phyloP scores from a whole-genome alignment of 2,113 vertebrate species.

The Platysteira castanea region DNA sequence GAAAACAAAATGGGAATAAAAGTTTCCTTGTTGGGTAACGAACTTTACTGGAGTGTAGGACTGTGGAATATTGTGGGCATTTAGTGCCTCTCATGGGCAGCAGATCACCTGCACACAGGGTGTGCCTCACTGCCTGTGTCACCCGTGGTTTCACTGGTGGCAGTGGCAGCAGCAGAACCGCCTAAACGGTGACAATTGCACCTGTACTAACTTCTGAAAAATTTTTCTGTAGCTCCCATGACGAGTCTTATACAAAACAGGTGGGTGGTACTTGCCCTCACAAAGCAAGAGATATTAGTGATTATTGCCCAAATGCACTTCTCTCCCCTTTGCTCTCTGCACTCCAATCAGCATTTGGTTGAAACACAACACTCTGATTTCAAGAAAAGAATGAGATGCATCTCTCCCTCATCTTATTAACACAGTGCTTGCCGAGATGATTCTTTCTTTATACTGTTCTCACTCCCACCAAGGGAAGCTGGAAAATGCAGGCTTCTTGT shows the following conservation, averaged over 20 bases:
- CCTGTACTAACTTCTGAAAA: not conserved
- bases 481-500: not conserved
- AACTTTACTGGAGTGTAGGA: not conserved
- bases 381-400: not conserved
- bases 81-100: not conserved
- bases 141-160: not conserved
- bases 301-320: not conserved
- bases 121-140: not conserved
- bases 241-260: not conserved
- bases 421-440: not conserved
- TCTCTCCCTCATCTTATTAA: not conserved
- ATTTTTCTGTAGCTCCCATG: slow-evolving; percentile 40
- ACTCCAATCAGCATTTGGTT: not conserved
- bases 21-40: not conserved
- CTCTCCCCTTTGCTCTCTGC: not conserved
- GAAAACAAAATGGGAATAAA: not conserved
- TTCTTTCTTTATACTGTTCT: slow-evolving; percentile 2
- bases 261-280: slow-evolving; percentile 12
- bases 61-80: not conserved
- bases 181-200: not conserved
- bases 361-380: not conserved
- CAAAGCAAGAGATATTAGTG: not conserved
- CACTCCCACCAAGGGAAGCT: not conserved
- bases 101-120: not conserved
- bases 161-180: not conserved